Conservation (phyloP, 2,113 vertebrate species). For the Falco punctatus region DNA sequence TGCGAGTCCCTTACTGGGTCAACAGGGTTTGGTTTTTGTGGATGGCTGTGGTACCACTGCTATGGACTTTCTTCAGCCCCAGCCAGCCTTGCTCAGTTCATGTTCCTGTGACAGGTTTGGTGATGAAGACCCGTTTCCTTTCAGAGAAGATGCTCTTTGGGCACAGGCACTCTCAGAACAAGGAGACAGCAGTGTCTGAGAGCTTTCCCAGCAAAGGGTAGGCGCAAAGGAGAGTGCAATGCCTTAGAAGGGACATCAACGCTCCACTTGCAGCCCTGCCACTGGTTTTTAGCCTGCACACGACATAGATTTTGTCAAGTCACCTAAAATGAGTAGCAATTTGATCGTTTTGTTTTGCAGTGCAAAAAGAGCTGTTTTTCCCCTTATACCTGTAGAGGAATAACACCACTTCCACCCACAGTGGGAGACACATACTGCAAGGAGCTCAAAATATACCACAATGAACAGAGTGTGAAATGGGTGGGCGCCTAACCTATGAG, state of each 20-base stretch:
- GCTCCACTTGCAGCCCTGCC: neutral
- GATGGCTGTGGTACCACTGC: neutral
- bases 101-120: neutral
- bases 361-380: rapidly evolving
- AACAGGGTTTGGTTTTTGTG: neutral
- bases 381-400: neutral
- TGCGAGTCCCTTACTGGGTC: rapidly evolving
- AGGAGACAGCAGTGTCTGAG: neutral
- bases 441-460: neutral
- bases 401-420: neutral
- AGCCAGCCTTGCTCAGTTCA: neutral
- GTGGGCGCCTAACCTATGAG: neutral
- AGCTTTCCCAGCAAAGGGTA: neutral
- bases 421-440: neutral
- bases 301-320: neutral
- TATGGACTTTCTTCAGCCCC: neutral
- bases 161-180: neutral
- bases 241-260: neutral
- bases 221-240: neutral
- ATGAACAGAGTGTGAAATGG: neutral
- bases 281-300: neutral
- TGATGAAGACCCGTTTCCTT: neutral
- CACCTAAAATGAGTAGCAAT: neutral
- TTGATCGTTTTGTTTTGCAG: neutral
- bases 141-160: neutral